Conservation (phyloP, 2,797 vertebrate genomes). For the Clamator glandarius region DNA sequence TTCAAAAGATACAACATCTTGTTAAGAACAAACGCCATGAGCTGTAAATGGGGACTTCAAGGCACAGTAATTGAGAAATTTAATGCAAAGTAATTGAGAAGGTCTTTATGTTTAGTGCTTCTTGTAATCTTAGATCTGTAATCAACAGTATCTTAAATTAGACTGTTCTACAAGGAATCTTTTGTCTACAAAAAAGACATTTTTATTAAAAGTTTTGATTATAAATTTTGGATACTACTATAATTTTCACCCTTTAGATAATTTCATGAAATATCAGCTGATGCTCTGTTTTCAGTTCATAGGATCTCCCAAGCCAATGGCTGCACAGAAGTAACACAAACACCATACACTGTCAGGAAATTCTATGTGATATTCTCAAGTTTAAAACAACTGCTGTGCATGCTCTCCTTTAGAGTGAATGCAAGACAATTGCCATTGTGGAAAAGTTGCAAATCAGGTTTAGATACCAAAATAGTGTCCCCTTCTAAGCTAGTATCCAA, state of each 20-base stretch:
- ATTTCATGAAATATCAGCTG: background rate
- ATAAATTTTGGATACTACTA: background rate
- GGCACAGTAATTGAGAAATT: background rate
- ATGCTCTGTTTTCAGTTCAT: background rate
- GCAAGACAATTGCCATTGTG: background rate
- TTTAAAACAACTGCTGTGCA: background rate
- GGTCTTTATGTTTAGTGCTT: background rate
- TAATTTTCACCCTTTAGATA: background rate
- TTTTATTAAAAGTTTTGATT: background rate
- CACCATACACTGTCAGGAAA: accelerated
- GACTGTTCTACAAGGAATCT: background rate
- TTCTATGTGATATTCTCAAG: background rate
- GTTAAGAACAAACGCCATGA: background rate
- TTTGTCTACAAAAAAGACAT: background rate
- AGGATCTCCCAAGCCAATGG: background rate
- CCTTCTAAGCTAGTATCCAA: background rate
- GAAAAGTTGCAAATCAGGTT: background rate
- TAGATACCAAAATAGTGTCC: background rate
- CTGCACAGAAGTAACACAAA: background rate
- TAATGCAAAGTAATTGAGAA: background rate
- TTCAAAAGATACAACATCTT: background rate
- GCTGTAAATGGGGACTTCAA: background rate
- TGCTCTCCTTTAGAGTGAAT: background rate
- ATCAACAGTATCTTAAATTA: background rate
- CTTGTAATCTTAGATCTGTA: background rate